Base-by-base conservation (phyloP, 2,797 vertebrate species). In the Pygocentrus nattereri region DNA sequence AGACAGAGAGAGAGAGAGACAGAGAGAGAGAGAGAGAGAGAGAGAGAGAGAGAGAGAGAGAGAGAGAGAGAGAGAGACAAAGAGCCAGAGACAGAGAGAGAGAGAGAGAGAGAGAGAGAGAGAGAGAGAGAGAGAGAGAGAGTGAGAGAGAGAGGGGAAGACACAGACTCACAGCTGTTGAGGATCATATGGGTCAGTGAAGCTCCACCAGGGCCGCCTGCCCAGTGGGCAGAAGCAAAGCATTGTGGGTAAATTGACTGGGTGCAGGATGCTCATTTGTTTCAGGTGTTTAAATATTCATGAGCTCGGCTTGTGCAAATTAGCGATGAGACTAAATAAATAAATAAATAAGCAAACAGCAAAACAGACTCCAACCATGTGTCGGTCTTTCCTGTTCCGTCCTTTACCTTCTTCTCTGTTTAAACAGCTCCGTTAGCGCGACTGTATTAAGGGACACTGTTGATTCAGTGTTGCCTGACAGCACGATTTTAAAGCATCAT, bases 271-370 rank as follows among this genome's bases (percentile, higher is more conserved):
- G 62, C 34, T 30, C 58, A 16, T 23, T 38, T 34, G 50, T 44
- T 27, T 71, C 58, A 54, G 44, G 30, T 31, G 15, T 65, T 78
- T 73, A 73, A 73, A 82, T 82, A 78, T 91, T 91, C 69, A 86
- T 89, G 88, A 89, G 84, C 90, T 90, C 88, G 90, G 90, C 90
- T 91, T 88, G 87, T 90, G 90, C 88, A 89, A 92, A 91, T 65
- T 15, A 65, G 19, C 31, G 5, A 34, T 88, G 31, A n/a, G 74
- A 72, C 18, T 10, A 78, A 38, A 62, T 23, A 38, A 59, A 70
- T 3, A n/a, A 68, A 79, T 34, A n/a, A 56, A 56, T 23, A 56
- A 56, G 56, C 7, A 56, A 56, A 7, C 6, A 56, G n/a, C n/a
- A n/a, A 56, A 12, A n/a, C 7, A n/a, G 21, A 61, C n/a, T 89